Conservation (phyloP, 2,888 invertebrate genomes). For the Cephus pulcher region DNA sequence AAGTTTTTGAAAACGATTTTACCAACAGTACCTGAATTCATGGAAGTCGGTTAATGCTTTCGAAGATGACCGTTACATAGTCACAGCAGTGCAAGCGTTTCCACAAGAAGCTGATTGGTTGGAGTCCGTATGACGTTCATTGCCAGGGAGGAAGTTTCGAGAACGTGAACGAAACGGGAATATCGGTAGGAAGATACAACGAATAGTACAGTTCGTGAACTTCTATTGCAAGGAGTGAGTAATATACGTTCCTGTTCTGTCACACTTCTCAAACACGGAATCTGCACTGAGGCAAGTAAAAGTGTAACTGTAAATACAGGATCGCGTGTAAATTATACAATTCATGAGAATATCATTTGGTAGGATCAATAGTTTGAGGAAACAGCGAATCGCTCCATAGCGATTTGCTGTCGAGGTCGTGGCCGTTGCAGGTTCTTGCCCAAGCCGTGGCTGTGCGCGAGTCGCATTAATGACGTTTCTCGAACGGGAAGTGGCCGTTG, state of each 20-base stretch:
- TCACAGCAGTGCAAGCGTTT: background rate
- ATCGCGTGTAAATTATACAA: background rate
- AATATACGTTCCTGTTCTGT: constrained; percentile 28
- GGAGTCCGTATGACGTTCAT: constrained; percentile 45
- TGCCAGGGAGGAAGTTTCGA: constrained; percentile 55
- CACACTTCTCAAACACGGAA: constrained; percentile 19
- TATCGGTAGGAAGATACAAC: constrained; percentile 36
- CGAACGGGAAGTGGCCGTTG: background rate
- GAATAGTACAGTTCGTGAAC: constrained; percentile 35
- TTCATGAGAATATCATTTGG: background rate
- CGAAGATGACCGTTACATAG: background rate
- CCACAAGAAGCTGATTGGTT: constrained; percentile 36
- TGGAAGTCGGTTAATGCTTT: background rate
- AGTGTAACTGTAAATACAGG: background rate
- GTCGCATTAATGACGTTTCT: background rate
- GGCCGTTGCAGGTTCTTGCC: background rate
- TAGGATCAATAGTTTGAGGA: background rate
- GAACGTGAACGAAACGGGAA: constrained; percentile 42
- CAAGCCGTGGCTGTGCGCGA: background rate
- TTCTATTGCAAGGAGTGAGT: constrained; percentile 28
- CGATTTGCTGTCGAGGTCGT: background rate
- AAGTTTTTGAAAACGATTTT: background rate
- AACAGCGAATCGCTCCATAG: background rate
- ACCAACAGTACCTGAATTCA: background rate
- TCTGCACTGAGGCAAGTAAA: constrained; percentile 40